Base-by-base conservation (phyloP, 2,113 vertebrate species). In the Lethenteron camtschaticum region DNA sequence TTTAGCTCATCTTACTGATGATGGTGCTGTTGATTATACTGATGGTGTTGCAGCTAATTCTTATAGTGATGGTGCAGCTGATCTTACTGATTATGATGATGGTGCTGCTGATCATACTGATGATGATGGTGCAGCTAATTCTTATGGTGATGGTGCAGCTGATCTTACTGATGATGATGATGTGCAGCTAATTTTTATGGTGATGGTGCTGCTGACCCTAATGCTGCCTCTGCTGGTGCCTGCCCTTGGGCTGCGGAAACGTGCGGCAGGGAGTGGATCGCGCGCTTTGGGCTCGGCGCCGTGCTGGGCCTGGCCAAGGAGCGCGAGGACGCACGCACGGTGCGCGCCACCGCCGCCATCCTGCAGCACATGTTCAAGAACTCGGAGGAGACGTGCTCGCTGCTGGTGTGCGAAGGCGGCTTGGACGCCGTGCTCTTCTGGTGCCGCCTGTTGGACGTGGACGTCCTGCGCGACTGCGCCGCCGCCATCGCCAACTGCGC, bases 351-450 rank as follows among this genome's bases (percentile, higher is more conserved):
- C 55, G 86, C 92, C 0, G 94, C 90, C 3, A 91, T 99, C 81
- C 78, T 99, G 76, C 90, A 95, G 78, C 94, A 99, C 81, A 99
- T 99, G 94, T 96, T 99, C 85, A 99, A 99, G 71, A 92, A 99
- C 82, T 86, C 86, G 0, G 91, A 95, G 79, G 89, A 94, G 80
- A 97, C 91, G 2, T 92, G 88, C 3, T 77, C 78, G 68, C 83
- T 85, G 75, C 85, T 97, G 58, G 94, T 97, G 77, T 76, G 79
- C 0, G 82, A 88, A 0, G 92, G 94, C 0, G 94, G 89, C 57
- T 79, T 99, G 75, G 91, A 97, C 3, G 78, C 86, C 1, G 79
- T 97, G 72, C 85, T 99, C 14, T 97, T 82, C 78, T 99, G 94
- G 94, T 99, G 94, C 78, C 84, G 92, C 56, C 82, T 88, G 72